These are phyloP conservation scores for Entomobrya multifasciata DNA, from an alignment of 2,888 invertebrate genomes.

Conservation along the genomic window DNA sequence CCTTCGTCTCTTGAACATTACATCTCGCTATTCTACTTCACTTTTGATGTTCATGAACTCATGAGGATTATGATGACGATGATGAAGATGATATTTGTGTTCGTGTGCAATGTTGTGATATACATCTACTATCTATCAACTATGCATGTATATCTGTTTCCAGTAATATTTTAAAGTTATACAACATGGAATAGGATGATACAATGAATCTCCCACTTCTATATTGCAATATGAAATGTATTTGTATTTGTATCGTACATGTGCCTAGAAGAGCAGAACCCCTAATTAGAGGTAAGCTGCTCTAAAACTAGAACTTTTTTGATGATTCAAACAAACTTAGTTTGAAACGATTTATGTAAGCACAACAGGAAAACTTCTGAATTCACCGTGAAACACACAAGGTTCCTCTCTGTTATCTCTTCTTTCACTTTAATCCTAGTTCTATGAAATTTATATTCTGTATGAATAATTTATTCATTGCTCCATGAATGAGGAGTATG, in stretches of 20 bases:
- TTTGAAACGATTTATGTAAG: neutral
- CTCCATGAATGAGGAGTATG: conserved; percentile 57
- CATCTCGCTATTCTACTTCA: neutral
- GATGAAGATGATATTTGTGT: conserved; percentile 22
- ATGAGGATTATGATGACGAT: neutral
- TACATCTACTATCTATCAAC: no score
- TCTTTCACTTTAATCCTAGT: conserved; percentile 45
- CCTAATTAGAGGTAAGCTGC: conserved; percentile 70
- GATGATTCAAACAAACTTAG: conserved; percentile 57
- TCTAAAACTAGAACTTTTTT: conserved; percentile 35
- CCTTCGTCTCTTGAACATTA: conserved; percentile 38
- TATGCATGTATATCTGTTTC: neutral
- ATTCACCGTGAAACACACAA: neutral
- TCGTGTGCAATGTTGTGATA: neutral
- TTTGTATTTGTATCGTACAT: neutral
- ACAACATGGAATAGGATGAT: neutral
- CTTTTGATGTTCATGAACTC: no score
- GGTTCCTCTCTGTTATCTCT: neutral
- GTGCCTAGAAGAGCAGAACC: conserved; percentile 47
- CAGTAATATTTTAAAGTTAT: conserved; percentile 20
- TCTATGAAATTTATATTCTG: conserved; percentile 49
- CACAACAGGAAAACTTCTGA: neutral
- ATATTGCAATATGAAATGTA: neutral
- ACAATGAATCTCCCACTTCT: neutral
- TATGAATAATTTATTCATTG: conserved; percentile 64